These are phyloP conservation scores for Ceratina japonica DNA, from an alignment of 1,140 invertebrate species.

Conservation along the genomic window DNA sequence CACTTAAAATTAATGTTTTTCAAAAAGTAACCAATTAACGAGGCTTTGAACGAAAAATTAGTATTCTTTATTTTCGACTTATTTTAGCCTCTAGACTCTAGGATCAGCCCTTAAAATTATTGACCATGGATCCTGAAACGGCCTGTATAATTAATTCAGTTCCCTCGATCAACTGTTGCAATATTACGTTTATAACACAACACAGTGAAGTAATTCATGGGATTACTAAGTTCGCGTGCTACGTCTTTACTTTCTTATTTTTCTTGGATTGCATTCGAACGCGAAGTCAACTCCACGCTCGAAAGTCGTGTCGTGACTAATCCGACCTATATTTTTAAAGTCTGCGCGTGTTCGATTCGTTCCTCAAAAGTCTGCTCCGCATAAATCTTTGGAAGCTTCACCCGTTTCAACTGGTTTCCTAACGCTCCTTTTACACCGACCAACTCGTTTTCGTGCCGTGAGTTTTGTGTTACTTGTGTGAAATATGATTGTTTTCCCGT, in stretches of 20 bases:
- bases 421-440: background rate
- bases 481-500: background rate
- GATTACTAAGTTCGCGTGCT: conserved; percentile 40
- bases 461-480: background rate
- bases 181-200: conserved; percentile 3
- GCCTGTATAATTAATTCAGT: background rate
- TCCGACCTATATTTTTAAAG: conserved; percentile 37
- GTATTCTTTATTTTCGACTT: too few relatives aligned
- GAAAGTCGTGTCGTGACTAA: conserved; percentile 16
- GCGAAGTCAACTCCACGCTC: background rate
- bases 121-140: too few relatives aligned
- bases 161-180: conserved; percentile 10
- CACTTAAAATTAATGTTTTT: too few relatives aligned
- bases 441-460: background rate
- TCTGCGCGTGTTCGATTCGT: background rate
- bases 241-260: background rate
- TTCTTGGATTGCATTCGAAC: conserved; percentile 3
- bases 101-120: too few relatives aligned
- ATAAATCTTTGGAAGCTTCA: background rate
- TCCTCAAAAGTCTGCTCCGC: conserved; percentile 8
- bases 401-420: background rate
- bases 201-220: conserved; percentile 40
- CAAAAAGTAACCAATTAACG: too few relatives aligned
- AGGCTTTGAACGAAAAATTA: too few relatives aligned
- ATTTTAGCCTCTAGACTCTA: too few relatives aligned